These are phyloP conservation scores for Zaprionus tsacasi DNA, from an alignment of 1,140 invertebrate species.

Conservation along the genomic window DNA sequence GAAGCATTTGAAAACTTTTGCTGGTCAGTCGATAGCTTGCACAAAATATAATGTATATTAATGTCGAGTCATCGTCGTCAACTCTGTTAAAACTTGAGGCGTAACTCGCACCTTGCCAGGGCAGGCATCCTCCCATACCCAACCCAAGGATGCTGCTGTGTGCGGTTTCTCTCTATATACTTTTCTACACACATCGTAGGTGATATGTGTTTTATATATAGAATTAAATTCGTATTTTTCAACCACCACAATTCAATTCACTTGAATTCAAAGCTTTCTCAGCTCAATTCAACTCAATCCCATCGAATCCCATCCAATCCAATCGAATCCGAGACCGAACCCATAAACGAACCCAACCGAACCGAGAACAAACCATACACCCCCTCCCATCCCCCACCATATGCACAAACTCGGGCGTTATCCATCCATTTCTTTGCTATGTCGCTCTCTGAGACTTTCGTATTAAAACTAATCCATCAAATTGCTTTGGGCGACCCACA, in stretches of 20 bases:
- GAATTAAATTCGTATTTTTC: constrained; percentile 46
- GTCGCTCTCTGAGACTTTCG: constrained; percentile 32
- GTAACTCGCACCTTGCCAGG: constrained; percentile 26
- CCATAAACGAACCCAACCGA: constrained; percentile 1
- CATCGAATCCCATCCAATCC: constrained; percentile 26
- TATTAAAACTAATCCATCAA: constrained; percentile 81
- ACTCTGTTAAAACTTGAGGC: constrained; percentile 36
- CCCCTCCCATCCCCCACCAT: too few relatives aligned
- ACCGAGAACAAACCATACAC: neutral
- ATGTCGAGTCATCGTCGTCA: constrained; percentile 73
- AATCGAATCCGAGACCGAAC: constrained; percentile 30
- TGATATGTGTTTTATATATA: constrained; percentile 21
- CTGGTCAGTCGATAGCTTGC: constrained; percentile 75
- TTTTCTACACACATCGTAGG: constrained; percentile 8
- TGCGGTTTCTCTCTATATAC: constrained; percentile 70
- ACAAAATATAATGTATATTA: constrained; percentile 73
- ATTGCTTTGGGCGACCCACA: constrained; percentile 68
- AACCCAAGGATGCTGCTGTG: constrained; percentile 49
- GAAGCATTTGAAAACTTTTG: constrained; percentile 66
- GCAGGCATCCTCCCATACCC: neutral
- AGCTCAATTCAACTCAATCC: constrained; percentile 17
- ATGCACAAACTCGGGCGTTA: constrained; percentile 59
- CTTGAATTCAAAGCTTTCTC: constrained; percentile 5
- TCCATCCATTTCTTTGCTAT: constrained; percentile 53
- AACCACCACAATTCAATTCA: constrained; percentile 52